These are phyloP conservation scores for Zosterops pallidus DNA, from an alignment of 2,113 vertebrate genomes.

Conservation along the genomic window DNA sequence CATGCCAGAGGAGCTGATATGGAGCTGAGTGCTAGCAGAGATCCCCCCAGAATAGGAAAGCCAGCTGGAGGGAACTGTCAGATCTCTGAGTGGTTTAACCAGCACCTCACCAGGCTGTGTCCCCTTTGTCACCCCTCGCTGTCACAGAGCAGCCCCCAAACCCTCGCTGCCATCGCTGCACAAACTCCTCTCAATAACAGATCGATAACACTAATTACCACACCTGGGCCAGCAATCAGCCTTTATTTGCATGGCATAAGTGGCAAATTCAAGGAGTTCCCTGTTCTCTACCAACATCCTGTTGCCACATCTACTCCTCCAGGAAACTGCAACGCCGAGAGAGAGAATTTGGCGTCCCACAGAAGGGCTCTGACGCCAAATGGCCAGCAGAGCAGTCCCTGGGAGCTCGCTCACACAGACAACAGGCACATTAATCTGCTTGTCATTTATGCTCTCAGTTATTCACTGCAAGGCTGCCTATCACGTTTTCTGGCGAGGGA, in stretches of 20 bases:
- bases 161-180: neutral
- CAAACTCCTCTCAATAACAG: neutral
- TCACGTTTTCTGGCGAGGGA: neutral
- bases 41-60: neutral
- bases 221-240: neutral
- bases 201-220: neutral
- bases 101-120: neutral
- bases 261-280: slow-evolving; percentile 48
- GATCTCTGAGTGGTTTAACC: neutral
- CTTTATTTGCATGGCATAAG: slow-evolving; percentile 22
- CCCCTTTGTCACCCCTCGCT: neutral
- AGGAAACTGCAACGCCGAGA: slow-evolving; percentile 13
- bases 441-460: neutral
- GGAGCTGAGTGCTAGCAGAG: neutral
- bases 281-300: slow-evolving; percentile 62
- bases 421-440: slow-evolving; percentile 7
- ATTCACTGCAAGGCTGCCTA: neutral
- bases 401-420: slow-evolving; percentile 30
- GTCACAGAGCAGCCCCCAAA: neutral
- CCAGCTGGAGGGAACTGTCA: neutral
- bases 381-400: neutral
- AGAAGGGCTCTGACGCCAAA: neutral
- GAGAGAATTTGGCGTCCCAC: slow-evolving; percentile 34
- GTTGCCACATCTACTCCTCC: slow-evolving; percentile 62
- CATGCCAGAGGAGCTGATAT: neutral